Conservation (phyloP, 2,113 vertebrate genomes). For the Ondatra zibethicus region DNA sequence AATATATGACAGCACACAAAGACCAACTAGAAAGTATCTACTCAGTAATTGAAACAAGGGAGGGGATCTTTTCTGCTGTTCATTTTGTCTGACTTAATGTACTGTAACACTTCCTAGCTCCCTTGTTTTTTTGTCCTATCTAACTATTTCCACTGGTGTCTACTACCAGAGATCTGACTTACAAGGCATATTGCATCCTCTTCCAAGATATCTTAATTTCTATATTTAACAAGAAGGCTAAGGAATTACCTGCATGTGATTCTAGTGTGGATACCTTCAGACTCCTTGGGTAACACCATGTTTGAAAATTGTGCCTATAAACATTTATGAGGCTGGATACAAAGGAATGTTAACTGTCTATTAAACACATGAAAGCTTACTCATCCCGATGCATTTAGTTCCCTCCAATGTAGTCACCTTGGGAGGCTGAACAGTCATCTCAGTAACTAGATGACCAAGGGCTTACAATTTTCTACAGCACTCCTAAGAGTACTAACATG, state of each 20-base stretch:
- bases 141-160: constrained; percentile 43
- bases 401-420: constrained; percentile 38
- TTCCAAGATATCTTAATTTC: constrained; percentile 51
- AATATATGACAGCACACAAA: neutral
- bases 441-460: neutral
- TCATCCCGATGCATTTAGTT: constrained; percentile 59
- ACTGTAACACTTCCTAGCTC: constrained; percentile 36
- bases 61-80: neutral
- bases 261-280: constrained; percentile 28
- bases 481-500: neutral
- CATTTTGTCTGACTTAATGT: constrained; percentile 45
- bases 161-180: constrained; percentile 42
- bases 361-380: constrained; percentile 46
- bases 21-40: constrained; percentile 43
- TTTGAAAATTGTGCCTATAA: constrained; percentile 64
- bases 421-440: constrained; percentile 20
- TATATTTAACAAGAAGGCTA: constrained; percentile 24
- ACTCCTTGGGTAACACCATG: constrained; percentile 8
- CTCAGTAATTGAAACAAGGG: constrained; percentile 36
- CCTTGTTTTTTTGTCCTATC: neutral
- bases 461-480: neutral
- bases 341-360: constrained; percentile 65
- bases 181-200: neutral
- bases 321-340: constrained; percentile 67
- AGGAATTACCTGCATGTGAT: neutral